A percentile compares a stretch with the other conserved stretches of the same genome.
Conservation (phyloP, 2,888 invertebrate species). For the Aethes cnicana region DNA sequence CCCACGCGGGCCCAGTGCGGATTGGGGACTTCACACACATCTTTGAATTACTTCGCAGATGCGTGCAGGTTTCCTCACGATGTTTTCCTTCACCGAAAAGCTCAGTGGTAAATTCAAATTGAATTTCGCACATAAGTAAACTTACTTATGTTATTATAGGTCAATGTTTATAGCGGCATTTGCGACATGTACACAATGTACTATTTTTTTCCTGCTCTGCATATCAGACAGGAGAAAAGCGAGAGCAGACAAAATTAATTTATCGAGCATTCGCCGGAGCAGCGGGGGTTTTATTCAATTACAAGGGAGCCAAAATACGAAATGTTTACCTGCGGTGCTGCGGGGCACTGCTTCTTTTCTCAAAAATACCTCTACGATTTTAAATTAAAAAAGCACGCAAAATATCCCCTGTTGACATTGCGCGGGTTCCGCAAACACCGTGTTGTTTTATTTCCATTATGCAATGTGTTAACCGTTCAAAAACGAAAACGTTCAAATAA, state of each 20-base stretch:
- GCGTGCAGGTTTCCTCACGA: no score
- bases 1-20: no score
- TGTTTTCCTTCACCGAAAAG: no score
- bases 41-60: no score
- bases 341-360: conserved; percentile 57
- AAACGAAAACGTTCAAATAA: not conserved
- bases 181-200: conserved; percentile 1
- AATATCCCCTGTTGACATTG: conserved; percentile 1
- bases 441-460: not conserved
- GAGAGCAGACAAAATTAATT: conserved; percentile 69
- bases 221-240: conserved; percentile 51
- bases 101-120: no score
- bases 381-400: conserved; percentile 39
- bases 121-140: not conserved
- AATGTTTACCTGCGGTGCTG: conserved; percentile 68
- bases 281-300: conserved; percentile 73
- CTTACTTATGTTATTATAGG: not conserved
- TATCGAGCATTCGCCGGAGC: conserved; percentile 63
- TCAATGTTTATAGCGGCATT: not conserved
- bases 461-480: not conserved
- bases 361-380: conserved; percentile 53
- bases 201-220: conserved; percentile 42
- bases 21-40: no score
- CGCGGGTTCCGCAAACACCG: conserved; percentile 5
- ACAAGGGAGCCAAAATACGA: conserved; percentile 61